Base-by-base conservation (phyloP, 2,797 vertebrate genomes). In the Alca torda region DNA sequence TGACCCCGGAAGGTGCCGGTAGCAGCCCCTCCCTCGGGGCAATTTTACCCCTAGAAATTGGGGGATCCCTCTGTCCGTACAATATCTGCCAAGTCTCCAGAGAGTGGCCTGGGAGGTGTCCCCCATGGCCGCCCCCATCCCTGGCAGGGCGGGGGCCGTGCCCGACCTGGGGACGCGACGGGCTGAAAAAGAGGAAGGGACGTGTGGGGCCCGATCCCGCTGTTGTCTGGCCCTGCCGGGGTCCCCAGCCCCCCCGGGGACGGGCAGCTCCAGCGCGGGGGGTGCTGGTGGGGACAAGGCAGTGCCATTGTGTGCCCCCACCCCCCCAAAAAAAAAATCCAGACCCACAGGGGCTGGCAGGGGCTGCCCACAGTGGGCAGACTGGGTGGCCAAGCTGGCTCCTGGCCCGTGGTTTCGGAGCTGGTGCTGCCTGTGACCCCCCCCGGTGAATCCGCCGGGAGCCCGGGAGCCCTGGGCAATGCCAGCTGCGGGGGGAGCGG, bases 111-210 rank as follows among this genome's bases (percentile, higher is more conserved):
- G 31, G n/a, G 70, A 24, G 67, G 37, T 35, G 70, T 10, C 75
- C 4, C 5, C 30, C 2, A 2, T 26, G 17, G 28, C 75, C 39
- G 31, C 7, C 39, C 54, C 73, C 39, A 4, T 12, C 39, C 50
- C 35, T 13, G 19, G 11, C 41, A 9, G 61, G n/a, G 54, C 5
- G 6, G 51, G 30, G 63, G 35, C 73, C 0, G 1, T 51, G 64
- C 64, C 39, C 4, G 4, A 8, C 9, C 10, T 7, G 16, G 30
- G 11, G 17, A 13, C 9, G 31, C 7, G 9, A 15, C 17, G 5
- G 46, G 11, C 37, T 28, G 75, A 69, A 83, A 95, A 92, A 96
- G 89, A 85, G 93, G 95, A 95, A 97, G 91, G 48, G 82, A 20
- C 0, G 2, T 2, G 21, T 13, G 4, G 13, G 64, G 87, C 26